Evolutionary conservation across 2,113 vertebrate species (phyloP).

Genomic region (Cathartes aura): DNA sequence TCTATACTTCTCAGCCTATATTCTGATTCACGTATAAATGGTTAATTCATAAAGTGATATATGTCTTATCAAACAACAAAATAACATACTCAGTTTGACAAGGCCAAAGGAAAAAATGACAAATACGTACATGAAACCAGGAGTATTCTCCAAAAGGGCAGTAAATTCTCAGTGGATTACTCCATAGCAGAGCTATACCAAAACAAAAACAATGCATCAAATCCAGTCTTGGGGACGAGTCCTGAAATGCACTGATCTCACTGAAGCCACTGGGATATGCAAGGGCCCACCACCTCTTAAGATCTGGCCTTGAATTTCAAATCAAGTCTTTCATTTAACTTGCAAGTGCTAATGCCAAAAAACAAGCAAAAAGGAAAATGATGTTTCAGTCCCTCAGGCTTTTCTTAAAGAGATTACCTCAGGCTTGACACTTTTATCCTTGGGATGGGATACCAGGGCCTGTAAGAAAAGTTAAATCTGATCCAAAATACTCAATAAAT

Average conservation of each 20-base stretch:
- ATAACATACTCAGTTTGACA: constrained; percentile 40
- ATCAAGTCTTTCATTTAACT: constrained; percentile 44
- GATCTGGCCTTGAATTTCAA: constrained; percentile 43
- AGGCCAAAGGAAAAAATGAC: constrained; percentile 19
- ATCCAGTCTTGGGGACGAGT: neutral
- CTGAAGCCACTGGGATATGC: neutral
- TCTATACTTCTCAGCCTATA: neutral
- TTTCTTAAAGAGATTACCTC: constrained; percentile 36
- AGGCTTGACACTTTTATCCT: neutral
- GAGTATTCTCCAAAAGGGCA: constrained; percentile 2
- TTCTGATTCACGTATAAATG: constrained; percentile 10
- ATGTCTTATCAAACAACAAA: constrained; percentile 42
- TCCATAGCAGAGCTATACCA: neutral
- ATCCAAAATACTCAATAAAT: neutral
- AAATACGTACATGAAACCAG: neutral
- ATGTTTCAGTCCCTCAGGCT: neutral
- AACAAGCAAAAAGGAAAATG: neutral
- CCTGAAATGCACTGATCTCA: constrained; percentile 17
- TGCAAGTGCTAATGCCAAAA: neutral
- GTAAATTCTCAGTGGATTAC: constrained; percentile 25
- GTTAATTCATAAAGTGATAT: constrained; percentile 45
- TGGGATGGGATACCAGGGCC: neutral
- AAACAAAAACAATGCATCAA: constrained; percentile 35
- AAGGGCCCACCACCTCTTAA: neutral
- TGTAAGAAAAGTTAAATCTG: neutral